These are phyloP conservation scores for Microctenopoma lineatum DNA, from an alignment of 2,797 vertebrate species.

Conservation along the genomic window DNA sequence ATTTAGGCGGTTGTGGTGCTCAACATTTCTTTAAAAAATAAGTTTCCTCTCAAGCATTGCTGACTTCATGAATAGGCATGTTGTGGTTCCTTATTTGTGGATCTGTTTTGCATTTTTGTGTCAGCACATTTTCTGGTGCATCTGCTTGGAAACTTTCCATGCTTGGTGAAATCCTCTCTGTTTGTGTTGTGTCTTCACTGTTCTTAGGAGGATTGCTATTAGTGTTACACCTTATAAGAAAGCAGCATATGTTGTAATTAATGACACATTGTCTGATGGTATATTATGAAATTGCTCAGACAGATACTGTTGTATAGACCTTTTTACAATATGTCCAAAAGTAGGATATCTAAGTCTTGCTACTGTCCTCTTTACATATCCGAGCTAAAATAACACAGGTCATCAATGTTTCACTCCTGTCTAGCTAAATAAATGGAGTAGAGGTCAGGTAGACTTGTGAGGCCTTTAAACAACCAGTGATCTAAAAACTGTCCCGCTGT, in stretches of 20 bases:
- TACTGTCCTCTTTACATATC: background rate
- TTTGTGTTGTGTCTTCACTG: background rate
- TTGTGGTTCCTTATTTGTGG: background rate
- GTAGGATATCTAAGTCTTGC: background rate
- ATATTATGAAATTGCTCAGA: background rate
- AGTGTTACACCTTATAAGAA: fast-evolving
- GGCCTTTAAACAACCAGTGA: fast-evolving
- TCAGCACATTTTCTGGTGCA: constrained; percentile 33
- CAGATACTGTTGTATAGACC: background rate
- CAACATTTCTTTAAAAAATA: background rate
- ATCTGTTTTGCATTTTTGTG: background rate
- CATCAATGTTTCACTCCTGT: background rate
- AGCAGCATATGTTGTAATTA: no score
- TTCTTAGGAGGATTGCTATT: background rate
- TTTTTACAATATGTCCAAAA: background rate
- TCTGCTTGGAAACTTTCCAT: background rate
- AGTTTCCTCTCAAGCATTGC: background rate
- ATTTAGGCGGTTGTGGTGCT: background rate
- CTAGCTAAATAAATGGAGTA: background rate
- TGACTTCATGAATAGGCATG: background rate
- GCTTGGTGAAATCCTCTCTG: background rate
- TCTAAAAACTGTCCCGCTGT: background rate
- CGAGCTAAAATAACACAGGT: background rate
- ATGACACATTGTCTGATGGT: no score
- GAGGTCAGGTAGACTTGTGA: background rate